Evolutionary conservation across 2,797 vertebrate species (phyloP), one percentile per base, ranked within the genome.

Genomic region (Odontamblyopus rebecca): DNA sequence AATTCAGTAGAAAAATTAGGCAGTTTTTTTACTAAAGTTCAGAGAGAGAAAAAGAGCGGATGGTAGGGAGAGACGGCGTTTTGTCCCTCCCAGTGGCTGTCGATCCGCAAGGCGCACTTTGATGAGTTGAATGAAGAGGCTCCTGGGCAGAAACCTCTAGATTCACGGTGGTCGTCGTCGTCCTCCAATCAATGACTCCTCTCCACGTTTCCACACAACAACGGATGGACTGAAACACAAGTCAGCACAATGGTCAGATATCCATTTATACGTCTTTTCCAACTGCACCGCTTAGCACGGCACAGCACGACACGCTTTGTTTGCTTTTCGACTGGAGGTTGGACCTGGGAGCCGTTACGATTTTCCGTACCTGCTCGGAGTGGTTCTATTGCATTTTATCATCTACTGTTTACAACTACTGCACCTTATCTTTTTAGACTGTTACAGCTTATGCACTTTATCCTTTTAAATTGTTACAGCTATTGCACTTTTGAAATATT

Each of bases 201-300:
- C 68, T 83, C 85, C 78, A 76, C 88, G 86, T 82, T 89, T 88
- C 81, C 91, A 91, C 92, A 89, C 88, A 85, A 87, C 81, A 86
- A 89, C 68, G 59, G 88, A 88, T 85, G 77, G 78, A 86, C 92
- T 92, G 86, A 18, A 6, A 70, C 3, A 35, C 7, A 81, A 60
- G 29, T 7, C 60, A 16, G 1, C 35, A 38, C 35, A 8, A 38
- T 1, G 4, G 44, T 48, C 44, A 48, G 13, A 48, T 15, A 48
- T 16, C 13, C 44, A 48, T 48, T 23, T 23, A 23, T 23, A 23
- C 23, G 23, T 23, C 23, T 23, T 23, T 23, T 23, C 23, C 23
- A 23, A 23, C 23, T 23, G 23, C 23, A 23, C 23, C 23, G 23
- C 23, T 23, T 23, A 23, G 23, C 23, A 23, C 23, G 23, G 23